A percentile compares a stretch with the other conserved stretches of the same genome.
phyloP scores from a whole-genome alignment of 2,797 vertebrate species.

The Tarsius wallacei region DNA sequence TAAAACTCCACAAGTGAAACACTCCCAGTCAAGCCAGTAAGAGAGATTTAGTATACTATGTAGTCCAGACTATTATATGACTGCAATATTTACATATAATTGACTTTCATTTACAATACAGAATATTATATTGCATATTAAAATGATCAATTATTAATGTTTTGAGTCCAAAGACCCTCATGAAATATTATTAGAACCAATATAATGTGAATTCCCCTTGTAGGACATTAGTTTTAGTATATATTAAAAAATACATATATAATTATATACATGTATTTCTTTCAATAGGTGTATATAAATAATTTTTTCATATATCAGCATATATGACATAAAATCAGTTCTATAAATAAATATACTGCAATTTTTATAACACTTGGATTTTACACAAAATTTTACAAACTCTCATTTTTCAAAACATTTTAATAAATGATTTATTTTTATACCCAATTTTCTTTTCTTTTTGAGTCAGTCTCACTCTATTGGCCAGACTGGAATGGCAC shows the following conservation, averaged over 20 bases:
- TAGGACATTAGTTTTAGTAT: conserved; percentile 51
- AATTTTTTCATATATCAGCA: conserved; percentile 3
- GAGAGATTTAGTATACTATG: not conserved
- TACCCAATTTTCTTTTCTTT: not conserved
- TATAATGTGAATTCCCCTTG: conserved; percentile 53
- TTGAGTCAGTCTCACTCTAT: too few relatives aligned
- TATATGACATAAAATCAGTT: not conserved
- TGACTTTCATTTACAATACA: conserved; percentile 61
- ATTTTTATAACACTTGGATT: conserved; percentile 32
- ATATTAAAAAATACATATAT: conserved; percentile 18
- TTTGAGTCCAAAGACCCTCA: conserved; percentile 34
- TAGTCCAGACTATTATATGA: conserved; percentile 51
- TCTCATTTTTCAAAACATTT: conserved; percentile 51
- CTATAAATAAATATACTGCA: conserved; percentile 42
- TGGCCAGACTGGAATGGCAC: too few relatives aligned
- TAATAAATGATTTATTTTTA: conserved; percentile 65
- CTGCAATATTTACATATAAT: conserved; percentile 74
- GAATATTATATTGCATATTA: conserved; percentile 67
- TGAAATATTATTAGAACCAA: conserved; percentile 65
- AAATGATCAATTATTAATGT: conserved; percentile 79
- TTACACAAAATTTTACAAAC: conserved; percentile 7
- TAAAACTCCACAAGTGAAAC: conserved; percentile 52
- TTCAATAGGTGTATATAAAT: conserved; percentile 49
- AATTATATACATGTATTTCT: conserved; percentile 32
- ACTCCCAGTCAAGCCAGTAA: not conserved